Evolutionary conservation across 2,797 vertebrate species (phyloP).

Genomic region (Philypnodon macrostomus): DNA sequence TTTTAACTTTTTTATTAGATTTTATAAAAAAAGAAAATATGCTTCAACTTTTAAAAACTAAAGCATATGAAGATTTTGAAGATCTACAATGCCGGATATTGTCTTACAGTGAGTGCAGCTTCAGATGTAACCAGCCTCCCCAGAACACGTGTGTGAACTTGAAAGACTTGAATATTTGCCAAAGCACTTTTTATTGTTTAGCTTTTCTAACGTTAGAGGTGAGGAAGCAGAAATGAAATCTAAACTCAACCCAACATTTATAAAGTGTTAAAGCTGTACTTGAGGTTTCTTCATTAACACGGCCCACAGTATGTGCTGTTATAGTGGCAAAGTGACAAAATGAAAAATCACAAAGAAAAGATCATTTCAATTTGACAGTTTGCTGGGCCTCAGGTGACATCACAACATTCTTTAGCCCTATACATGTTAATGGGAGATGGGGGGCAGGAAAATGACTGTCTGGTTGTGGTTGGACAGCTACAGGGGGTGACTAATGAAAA

Average conservation of each 20-base stretch:
- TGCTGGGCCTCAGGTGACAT: no score
- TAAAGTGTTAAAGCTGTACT: conserved; percentile 50
- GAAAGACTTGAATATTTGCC: conserved; percentile 74
- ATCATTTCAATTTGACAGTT: no score
- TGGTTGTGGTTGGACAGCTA: no score
- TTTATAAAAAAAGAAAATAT: not conserved
- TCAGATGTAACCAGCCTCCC: conserved; percentile 19
- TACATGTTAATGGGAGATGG: no score
- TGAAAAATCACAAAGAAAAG: no score
- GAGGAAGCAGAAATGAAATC: conserved; percentile 24
- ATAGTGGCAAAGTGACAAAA: not conserved
- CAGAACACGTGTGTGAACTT: conserved; percentile 47
- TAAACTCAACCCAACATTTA: conserved; percentile 26
- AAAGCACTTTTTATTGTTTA: conserved; percentile 75
- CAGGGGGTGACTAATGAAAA: no score
- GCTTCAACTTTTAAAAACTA: not conserved
- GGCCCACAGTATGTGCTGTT: conserved; percentile 21
- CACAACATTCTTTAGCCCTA: no score
- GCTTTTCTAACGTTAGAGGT: conserved; percentile 29
- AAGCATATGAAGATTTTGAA: not conserved
- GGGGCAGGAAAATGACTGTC: no score
- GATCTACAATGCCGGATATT: not conserved
- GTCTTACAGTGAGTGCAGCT: conserved; percentile 24
- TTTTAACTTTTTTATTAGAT: conserved; percentile 21
- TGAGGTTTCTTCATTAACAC: conserved; percentile 47